A percentile compares a stretch with the other conserved stretches of the same genome.
Evolutionary conservation across 2,113 vertebrate species (phyloP).

Genomic region (Hylia prasina): DNA sequence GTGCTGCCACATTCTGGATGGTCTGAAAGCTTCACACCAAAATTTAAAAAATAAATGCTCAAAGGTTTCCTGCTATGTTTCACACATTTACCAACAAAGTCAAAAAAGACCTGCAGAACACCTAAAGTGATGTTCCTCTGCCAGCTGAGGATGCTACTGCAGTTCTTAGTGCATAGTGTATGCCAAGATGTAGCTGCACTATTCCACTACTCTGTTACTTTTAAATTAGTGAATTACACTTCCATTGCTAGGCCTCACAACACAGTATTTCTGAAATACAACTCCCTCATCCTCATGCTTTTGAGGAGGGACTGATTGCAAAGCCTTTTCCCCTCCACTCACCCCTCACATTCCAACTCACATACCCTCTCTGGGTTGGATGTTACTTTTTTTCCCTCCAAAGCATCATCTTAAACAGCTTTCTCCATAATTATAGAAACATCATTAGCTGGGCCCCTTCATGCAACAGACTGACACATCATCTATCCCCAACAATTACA

Average conservation of each 20-base stretch:
- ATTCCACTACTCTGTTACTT: background rate
- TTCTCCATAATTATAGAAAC: background rate
- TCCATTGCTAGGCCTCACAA: background rate
- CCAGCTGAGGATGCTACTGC: background rate
- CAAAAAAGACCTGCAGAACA: no score
- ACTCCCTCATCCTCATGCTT: background rate
- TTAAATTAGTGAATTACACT: background rate
- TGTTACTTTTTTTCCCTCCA: background rate
- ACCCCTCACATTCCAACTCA: background rate
- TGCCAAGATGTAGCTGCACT: background rate
- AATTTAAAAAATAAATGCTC: background rate
- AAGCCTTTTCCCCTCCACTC: background rate
- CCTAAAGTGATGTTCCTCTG: background rate
- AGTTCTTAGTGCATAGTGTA: accelerated
- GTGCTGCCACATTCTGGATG: background rate
- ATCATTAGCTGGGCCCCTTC: background rate
- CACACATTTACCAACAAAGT: background rate
- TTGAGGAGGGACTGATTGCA: background rate
- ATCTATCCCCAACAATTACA: background rate
- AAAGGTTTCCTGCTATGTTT: background rate
- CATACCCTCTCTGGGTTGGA: background rate
- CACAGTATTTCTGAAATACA: background rate
- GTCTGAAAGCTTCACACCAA: background rate
- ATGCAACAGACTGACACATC: background rate
- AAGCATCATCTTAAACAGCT: background rate